Evolutionary conservation across 2,113 vertebrate genomes (phyloP).

Genomic region (Electrona antarctica): DNA sequence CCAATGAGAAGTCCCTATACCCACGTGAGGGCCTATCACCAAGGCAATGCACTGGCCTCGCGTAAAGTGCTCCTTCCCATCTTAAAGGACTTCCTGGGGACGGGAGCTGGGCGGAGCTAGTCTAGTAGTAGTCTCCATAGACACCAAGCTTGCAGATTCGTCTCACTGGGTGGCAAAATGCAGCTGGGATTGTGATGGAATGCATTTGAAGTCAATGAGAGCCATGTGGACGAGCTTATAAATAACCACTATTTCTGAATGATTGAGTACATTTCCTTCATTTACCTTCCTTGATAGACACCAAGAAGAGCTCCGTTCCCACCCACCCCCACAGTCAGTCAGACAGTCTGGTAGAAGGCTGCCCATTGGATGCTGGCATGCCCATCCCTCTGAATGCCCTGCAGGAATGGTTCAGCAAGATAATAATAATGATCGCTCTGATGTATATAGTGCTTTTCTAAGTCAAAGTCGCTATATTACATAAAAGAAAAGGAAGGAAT

Average conservation of each 20-base stretch:
- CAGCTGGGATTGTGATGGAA: too few species aligned
- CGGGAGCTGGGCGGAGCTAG: conserved; percentile 20
- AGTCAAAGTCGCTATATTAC: too few species aligned
- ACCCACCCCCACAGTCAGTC: conserved; percentile 86
- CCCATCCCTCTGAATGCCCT: conserved; percentile 80
- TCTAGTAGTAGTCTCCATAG: too few species aligned
- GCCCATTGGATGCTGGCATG: conserved; percentile 82
- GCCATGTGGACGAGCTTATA: too few species aligned
- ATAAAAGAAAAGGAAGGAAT: too few species aligned
- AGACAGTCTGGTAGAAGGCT: conserved; percentile 90
- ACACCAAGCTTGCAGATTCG: background rate
- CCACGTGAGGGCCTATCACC: conserved; percentile 76
- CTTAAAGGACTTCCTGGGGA: conserved; percentile 73
- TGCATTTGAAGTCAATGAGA: too few species aligned
- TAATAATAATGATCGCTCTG: too few species aligned
- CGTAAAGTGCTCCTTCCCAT: conserved; percentile 85
- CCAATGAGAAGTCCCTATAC: conserved; percentile 65
- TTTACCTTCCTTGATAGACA: conserved; percentile 1
- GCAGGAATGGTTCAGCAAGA: conserved; percentile 80
- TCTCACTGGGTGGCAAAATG: too few species aligned
- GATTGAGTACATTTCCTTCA: background rate
- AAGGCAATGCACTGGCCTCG: conserved; percentile 78
- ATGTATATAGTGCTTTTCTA: too few species aligned
- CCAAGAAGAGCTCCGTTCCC: conserved; percentile 58
- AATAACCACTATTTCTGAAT: background rate